Conservation (phyloP, 2,888 invertebrate species). For the Bembecia ichneumoniformis region DNA sequence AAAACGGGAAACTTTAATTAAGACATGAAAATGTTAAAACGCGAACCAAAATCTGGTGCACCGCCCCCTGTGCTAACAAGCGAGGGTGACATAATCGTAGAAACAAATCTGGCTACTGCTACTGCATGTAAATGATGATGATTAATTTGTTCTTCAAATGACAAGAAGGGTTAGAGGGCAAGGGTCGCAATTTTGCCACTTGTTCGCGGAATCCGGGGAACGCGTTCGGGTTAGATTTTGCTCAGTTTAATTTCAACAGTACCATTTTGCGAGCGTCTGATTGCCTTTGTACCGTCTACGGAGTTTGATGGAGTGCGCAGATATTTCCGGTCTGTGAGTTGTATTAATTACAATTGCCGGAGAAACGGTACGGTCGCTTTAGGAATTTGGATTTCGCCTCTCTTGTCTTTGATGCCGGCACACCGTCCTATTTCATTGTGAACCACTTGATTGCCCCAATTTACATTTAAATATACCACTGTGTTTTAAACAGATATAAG, state of each 20-base stretch:
- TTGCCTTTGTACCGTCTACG: conserved; percentile 57
- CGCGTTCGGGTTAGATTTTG: conserved; percentile 37
- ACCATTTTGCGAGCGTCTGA: conserved; percentile 53
- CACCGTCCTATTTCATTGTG: conserved; percentile 2
- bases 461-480: neutral
- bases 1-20: conserved; percentile 24
- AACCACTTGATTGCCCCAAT: neutral
- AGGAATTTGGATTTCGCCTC: conserved; percentile 28
- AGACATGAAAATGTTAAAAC: conserved; percentile 49
- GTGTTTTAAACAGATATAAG: neutral
- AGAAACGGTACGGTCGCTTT: conserved; percentile 15
- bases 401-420: conserved; percentile 40
- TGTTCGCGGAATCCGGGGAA: conserved; percentile 51
- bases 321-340: conserved; percentile 63
- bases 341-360: conserved; percentile 53
- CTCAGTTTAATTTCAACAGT: conserved; percentile 54
- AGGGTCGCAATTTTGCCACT: conserved; percentile 56
- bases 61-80: conserved; percentile 51
- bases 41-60: conserved; percentile 53
- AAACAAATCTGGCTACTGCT: conserved; percentile 70
- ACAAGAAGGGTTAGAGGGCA: conserved; percentile 68
- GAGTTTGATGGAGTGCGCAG: conserved; percentile 63
- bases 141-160: conserved; percentile 72
- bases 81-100: conserved; percentile 68
- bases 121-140: conserved; percentile 72